phyloP scores from a whole-genome alignment of 2,113 vertebrate genomes.

The Tragelaphus imberbis region DNA sequence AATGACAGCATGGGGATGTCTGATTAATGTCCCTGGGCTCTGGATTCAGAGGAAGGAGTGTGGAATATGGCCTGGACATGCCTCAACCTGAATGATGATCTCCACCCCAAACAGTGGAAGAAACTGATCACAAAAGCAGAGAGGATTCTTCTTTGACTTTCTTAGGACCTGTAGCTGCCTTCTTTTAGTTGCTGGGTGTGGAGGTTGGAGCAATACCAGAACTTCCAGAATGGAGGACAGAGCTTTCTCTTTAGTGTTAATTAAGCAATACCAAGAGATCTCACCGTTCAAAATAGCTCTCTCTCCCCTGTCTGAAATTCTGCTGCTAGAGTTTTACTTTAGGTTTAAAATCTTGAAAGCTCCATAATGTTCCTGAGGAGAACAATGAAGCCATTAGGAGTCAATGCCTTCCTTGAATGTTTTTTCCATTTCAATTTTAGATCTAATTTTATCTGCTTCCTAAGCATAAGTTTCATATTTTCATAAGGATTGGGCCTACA shows the following conservation, averaged over 20 bases:
- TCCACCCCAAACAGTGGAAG: background rate
- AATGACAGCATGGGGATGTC: background rate
- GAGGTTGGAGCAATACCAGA: background rate
- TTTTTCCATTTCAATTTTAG: conserved; percentile 28
- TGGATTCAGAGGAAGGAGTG: background rate
- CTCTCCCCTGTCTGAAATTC: background rate
- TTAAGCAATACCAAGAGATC: background rate
- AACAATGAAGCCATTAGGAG: background rate
- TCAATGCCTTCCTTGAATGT: background rate
- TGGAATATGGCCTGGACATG: background rate
- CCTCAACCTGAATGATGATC: background rate
- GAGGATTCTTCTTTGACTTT: background rate
- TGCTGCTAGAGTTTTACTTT: background rate
- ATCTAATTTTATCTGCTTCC: background rate
- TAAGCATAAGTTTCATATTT: conserved; percentile 20
- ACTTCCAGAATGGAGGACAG: background rate
- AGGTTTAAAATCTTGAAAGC: conserved; percentile 17
- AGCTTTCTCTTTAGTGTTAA: background rate
- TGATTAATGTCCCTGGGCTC: background rate
- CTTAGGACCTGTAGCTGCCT: background rate
- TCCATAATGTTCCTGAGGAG: background rate
- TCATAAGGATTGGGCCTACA: background rate
- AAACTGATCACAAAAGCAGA: background rate
- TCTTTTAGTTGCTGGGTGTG: background rate
- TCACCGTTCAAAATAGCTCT: background rate